Base-by-base conservation (phyloP, 1,140 invertebrate species). In the Drosophila cardini region DNA sequence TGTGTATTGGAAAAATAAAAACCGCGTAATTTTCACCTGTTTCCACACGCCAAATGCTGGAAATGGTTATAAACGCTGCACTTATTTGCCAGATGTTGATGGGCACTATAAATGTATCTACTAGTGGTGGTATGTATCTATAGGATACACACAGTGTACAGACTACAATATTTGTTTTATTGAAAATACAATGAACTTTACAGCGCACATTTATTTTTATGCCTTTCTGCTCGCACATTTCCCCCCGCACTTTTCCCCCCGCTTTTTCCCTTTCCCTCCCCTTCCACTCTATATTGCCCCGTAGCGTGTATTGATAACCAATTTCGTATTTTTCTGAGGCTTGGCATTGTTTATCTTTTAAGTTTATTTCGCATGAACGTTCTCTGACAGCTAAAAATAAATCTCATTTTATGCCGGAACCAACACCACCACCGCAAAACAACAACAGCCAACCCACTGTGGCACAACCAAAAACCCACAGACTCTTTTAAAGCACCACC, bases 141-240 rank as follows among this genome's bases (percentile, higher is more conserved):
- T 7, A 13, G 26, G 46, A 15, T 52, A 60, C 15, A 69, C 18
- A n/a, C 21, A 13, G 2, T 48, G 32, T 13, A 53, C 36, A 53
- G 16, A 21, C 8, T 13, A 36, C 43, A 34, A 34, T 32, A 61
- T 45, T 57, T 64, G 30, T 32, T 69, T 67, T 55, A 57, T 58
- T 56, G 60, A 65, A 65, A 72, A 78, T 60, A 58, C 69, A 78
- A 57, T 72, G 55, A 78, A 78, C 75, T 72, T 72, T 78, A 60
- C 43, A 53, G 6, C 26, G 16, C 16, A 52, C 18, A 74, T 69
- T 78, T 63, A 72, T 78, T 72, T 72, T 61, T 57, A 64, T 71
- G 56, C 43, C 48, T 56, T 21, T 69, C 21, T 21, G 21, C 21
- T 1, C 52, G 48, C 26, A 26, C 52, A 21, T 46, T 15, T 11